Base-by-base conservation (phyloP, 2,797 vertebrate species). In the Paramormyrops hopkinsi region DNA sequence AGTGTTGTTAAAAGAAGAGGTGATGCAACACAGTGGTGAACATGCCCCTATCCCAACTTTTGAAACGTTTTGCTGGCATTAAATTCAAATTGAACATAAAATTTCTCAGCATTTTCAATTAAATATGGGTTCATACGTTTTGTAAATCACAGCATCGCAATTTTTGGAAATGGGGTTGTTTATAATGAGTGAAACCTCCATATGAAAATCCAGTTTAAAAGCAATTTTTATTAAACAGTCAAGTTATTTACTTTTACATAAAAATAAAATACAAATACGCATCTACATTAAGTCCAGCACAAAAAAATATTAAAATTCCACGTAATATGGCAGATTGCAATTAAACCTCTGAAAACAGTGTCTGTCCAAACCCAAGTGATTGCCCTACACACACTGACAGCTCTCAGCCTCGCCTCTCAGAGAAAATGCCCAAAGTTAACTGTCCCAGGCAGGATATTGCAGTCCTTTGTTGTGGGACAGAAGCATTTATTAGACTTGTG, bases 401-500 rank as follows among this genome's bases (percentile, higher is more conserved):
- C 86, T 44, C 86, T 83, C 86, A 62, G 87, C 86, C 29, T 73
- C 50, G 44, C 87, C 79, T 86, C 85, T 88, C 87, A 89, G 88
- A 53, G 44, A n/a, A 89, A 89, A 90, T 46, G 11, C 17, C 4
- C 25, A n/a, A 12, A 84, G 88, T 44, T 87, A 53, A 76, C 65
- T 44, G 8, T 33, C 83, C 59, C 53, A 33, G 92, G 90, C 91
- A 91, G 92, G 92, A 93, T 92, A 92, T 91, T 91, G 90, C 90
- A 50, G 33, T 90, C 89, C 91, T 92, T 93, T 93, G 90, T 92
- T 91, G 65, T 90, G n/a, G 87, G 89, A 89, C 90, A 93, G 89
- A 89, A 90, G 91, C 90, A 86, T 94, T 92, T 88, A 92, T 92
- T 92, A 93, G 93, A 93, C 92, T 94, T 93, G 79, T 91, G 76